Evolutionary conservation across 2,888 invertebrate species (phyloP), one percentile per base, ranked within the genome.

Genomic region (Blera fallax): DNA sequence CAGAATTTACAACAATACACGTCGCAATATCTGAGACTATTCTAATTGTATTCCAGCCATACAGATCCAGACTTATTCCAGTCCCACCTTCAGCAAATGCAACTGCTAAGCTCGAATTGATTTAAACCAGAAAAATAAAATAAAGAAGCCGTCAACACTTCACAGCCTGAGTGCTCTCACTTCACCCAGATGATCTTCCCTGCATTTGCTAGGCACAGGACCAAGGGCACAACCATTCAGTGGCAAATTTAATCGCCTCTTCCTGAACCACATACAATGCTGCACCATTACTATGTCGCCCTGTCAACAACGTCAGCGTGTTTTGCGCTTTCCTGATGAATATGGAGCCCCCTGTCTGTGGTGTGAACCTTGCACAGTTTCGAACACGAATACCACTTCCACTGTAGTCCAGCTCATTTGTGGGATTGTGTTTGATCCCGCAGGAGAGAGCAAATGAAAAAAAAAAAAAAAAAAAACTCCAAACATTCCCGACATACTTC

Each of bases 291-390:
- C 27, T 45, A 50, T 72, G 79, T 73, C 48, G 32, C 73, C 79
- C 79, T 79, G 79, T 64, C 79, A 73, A 79, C 73, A 64, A 48
- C 56, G 79, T 73, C 79, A 72, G 37, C 37, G 21, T 72, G 72
- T 79, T 79, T 79, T 64, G 72, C 72, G 48, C 73, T 64, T 73
- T 27, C 58, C 52, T 80, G 65, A 80, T 74, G 74, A 80, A 74
- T 74, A 67, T 34, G 43, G 18, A 64, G 58, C 60, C 80, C 50
- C 24, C 43, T 45, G 58, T 43, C 27, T 52, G 73, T 64, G 73
- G 79, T 65, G 72, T 65, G 56, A 78, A 64, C 48, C 34, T 60
- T 54, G 70, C 70, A 78, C 52, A 60, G 60, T 62, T 78, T 27
- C 45, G 18, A 48, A 48, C 45, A 79, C 58, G 58, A 80, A 74